Evolutionary conservation across 2,797 vertebrate genomes (phyloP), one percentile per base, ranked within the genome.

Genomic region (Lacerta viridis): DNA sequence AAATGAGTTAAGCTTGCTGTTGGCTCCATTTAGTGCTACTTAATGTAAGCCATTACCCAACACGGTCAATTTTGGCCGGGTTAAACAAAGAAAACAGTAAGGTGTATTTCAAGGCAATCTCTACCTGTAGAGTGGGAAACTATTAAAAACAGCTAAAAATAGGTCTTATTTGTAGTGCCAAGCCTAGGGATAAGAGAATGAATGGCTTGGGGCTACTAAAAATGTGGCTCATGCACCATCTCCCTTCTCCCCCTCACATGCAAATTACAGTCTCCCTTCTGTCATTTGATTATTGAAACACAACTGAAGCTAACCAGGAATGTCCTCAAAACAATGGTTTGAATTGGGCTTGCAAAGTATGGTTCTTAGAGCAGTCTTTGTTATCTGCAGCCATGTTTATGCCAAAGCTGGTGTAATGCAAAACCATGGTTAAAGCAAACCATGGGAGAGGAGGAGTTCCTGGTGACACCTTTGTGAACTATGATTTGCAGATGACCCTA

Each of bases 71-170:
- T 69, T 84, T 33, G 69, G 50, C 68, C 64, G 9, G 1, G 23
- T 71, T 25, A 72, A 88, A 84, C 75, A 72, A 71, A 80, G 46
- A 50, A 88, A 88, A 71, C 82, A 79, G 39, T 29, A 83, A 80
- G 25, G 87, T 84, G 59, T 59, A 72, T 84, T 80, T 61, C 77
- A 72, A 74, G 69, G 76, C 29, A 61, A 23, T 71, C 39, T 61
- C 7, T 43, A 18, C 27, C 66, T 68, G n/a, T 75, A 71, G 39
- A 43, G 61, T 88, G 66, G 29, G 74, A 69, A 71, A 80, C 29
- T 69, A 80, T 43, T 29, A 29, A 46, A 20, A 20, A 59, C 29
- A 46, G 25, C 17, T 74, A 55, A 50, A 72, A 41, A 29, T 29
- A 29, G 29, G 33, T 71, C 74, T 77, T 66, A 46, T 41, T 82